Evolutionary conservation across 2,113 vertebrate genomes (phyloP).

Genomic region (Thalassarche chlororhynchos): DNA sequence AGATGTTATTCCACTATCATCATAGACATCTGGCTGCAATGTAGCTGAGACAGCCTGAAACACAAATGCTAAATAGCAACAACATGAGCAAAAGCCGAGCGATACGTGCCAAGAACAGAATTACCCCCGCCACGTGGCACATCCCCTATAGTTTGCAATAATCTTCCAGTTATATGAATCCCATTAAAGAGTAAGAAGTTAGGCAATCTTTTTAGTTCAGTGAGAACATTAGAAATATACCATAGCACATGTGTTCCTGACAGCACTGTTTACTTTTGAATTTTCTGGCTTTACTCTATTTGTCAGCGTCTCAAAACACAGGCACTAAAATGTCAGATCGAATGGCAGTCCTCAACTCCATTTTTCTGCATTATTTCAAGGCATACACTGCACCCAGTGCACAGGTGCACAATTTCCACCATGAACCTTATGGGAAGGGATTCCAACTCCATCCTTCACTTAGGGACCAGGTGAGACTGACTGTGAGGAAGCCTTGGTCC

Average conservation of each 20-base stretch:
- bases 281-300: background rate
- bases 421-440: background rate
- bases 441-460: background rate
- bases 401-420: background rate
- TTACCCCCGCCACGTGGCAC: background rate
- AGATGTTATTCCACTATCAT: background rate
- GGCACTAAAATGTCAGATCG: background rate
- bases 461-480: background rate
- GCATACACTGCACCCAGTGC: background rate
- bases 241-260: background rate
- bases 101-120: background rate
- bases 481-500: background rate
- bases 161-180: background rate
- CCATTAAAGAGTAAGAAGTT: background rate
- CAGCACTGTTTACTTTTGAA: background rate
- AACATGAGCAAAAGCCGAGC: background rate
- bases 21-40: background rate
- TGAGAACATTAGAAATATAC: background rate
- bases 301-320: background rate
- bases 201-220: background rate
- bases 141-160: background rate
- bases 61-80: background rate
- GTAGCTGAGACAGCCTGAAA: conserved; percentile 1
- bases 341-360: background rate
- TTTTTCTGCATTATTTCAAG: background rate